phyloP scores from a whole-genome alignment of 1,140 invertebrate genomes.

The Drosophila aff. region DNA sequence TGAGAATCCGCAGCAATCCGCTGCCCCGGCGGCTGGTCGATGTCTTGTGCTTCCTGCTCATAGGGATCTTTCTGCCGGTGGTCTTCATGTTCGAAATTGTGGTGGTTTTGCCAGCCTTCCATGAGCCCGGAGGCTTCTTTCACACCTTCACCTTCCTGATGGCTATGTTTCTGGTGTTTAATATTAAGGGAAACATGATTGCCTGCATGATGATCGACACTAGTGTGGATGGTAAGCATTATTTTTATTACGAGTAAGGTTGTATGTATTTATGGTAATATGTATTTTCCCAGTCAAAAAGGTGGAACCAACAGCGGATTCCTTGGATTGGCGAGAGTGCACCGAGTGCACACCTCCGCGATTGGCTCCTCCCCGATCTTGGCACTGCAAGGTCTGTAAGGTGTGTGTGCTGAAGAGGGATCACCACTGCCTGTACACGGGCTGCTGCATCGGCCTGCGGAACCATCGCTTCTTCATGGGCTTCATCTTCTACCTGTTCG shows the following conservation, averaged over 20 bases:
- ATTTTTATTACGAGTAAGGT: no score
- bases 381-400: constrained; percentile 94
- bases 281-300: constrained; percentile 4
- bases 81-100: constrained; percentile 86
- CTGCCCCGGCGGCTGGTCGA: constrained; percentile 70
- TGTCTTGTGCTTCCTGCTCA: constrained; percentile 65
- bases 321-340: constrained; percentile 49
- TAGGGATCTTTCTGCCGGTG: constrained; percentile 71
- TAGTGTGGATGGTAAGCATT: constrained; percentile 61
- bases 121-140: constrained; percentile 77
- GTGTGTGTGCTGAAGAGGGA: constrained; percentile 95
- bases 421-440: constrained; percentile 97
- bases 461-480: constrained; percentile 95
- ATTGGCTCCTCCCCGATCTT: constrained; percentile 93
- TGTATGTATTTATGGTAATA: no score
- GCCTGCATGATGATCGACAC: constrained; percentile 78
- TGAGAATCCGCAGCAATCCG: constrained; percentile 67
- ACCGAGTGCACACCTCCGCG: constrained; percentile 85
- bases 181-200: constrained; percentile 86
- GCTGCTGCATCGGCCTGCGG: constrained; percentile 94
- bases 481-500: constrained; percentile 92
- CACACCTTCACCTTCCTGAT: constrained; percentile 86
- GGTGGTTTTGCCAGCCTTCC: constrained; percentile 89
- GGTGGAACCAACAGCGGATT: constrained; percentile 13
- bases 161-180: constrained; percentile 87